Conservation (phyloP, 2,113 vertebrate genomes). For the Cyphomyrus discorhynchus region DNA sequence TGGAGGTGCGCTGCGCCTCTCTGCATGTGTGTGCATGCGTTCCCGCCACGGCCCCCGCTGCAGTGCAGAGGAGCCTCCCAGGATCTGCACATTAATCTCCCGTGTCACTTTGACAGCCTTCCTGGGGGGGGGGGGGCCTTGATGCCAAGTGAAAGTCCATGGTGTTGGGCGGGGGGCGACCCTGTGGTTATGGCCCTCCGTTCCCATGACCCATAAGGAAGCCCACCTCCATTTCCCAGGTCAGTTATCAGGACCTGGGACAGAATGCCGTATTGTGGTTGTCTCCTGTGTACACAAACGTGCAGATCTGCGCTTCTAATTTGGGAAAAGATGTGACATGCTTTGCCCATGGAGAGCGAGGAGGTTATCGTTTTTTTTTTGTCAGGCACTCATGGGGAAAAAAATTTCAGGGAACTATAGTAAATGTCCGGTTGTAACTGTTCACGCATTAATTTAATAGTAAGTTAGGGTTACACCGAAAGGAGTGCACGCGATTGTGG, state of each 20-base stretch:
- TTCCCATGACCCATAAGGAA: conserved; percentile 40
- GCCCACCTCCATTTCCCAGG: conserved; percentile 42
- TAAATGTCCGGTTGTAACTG: neutral
- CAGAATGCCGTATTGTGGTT: conserved; percentile 12
- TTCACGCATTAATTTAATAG: too few species aligned
- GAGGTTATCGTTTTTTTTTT: neutral
- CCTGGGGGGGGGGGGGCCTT: conserved; percentile 44
- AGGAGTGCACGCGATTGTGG: too few species aligned
- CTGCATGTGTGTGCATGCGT: conserved; percentile 25
- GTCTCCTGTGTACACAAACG: conserved; percentile 22
- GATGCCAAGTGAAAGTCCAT: conserved; percentile 38
- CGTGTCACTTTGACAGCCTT: conserved; percentile 50
- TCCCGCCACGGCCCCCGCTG: conserved; percentile 19
- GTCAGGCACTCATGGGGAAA: neutral
- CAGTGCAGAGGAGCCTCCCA: conserved; percentile 7
- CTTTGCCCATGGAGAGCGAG: neutral
- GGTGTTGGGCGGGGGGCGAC: neutral
- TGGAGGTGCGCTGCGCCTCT: neutral
- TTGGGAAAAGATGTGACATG: neutral
- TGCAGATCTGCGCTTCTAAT: neutral
- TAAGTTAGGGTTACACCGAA: too few species aligned
- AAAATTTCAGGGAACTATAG: neutral
- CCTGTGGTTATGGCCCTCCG: neutral
- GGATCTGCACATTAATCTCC: conserved; percentile 43
- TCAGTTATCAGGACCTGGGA: conserved; percentile 38